A percentile compares a stretch with the other conserved stretches of the same genome.
Evolutionary conservation across 2,888 invertebrate species (phyloP).

Genomic region (Apotomis turbidana): DNA sequence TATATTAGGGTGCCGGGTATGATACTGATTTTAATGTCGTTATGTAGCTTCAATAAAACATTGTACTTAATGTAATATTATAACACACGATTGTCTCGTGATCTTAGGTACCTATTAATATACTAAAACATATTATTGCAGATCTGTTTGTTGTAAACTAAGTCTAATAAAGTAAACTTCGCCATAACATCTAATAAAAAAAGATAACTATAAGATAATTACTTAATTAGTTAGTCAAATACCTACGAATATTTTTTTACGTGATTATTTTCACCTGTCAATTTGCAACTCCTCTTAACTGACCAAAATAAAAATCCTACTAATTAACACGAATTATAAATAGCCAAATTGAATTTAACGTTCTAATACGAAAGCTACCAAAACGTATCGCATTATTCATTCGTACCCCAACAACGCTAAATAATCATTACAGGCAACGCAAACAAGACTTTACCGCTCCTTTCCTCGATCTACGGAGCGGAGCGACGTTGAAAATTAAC

Average conservation of each 20-base stretch:
- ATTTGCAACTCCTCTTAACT: neutral
- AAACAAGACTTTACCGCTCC: slow-evolving; percentile 63
- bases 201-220: neutral
- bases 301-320: neutral
- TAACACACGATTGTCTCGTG: too few species aligned
- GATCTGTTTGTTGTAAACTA: too few species aligned
- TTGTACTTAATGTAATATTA: too few species aligned
- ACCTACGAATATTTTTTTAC: neutral
- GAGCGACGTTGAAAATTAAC: slow-evolving; percentile 73
- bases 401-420: slow-evolving; percentile 48
- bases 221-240: neutral
- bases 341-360: slow-evolving; percentile 28
- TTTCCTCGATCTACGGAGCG: slow-evolving; percentile 57
- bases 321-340: slow-evolving; percentile 8
- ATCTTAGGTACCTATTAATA: too few species aligned
- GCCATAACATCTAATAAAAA: too few species aligned
- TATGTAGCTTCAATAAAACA: too few species aligned
- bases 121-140: too few species aligned
- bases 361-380: slow-evolving; percentile 24
- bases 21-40: slow-evolving; percentile 16
- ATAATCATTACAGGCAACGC: slow-evolving; percentile 55
- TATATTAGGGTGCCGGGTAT: slow-evolving; percentile 9
- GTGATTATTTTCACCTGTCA: neutral
- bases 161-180: too few species aligned
- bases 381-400: slow-evolving; percentile 37